Conservation (phyloP, 2,113 vertebrate genomes). For the Mellivora capensis region DNA sequence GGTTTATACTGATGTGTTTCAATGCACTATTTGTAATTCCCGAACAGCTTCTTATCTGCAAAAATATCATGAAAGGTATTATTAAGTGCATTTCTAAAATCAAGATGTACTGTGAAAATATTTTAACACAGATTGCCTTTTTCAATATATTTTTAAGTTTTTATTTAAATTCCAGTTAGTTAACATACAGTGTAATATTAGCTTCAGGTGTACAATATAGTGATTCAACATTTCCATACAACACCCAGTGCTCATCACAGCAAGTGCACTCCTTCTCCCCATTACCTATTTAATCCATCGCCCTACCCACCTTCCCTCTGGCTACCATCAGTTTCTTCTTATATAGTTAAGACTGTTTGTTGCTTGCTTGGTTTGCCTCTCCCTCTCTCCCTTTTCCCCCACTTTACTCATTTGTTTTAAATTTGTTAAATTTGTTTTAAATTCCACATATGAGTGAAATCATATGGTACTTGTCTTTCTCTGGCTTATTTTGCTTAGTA, state of each 20-base stretch:
- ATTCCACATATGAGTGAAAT: not conserved
- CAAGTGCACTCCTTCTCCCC: not conserved
- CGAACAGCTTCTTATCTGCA: not conserved
- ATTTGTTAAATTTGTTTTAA: not conserved
- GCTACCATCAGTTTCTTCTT: not conserved
- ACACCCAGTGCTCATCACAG: not conserved
- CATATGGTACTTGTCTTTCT: not conserved
- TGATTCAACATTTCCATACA: not conserved
- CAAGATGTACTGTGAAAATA: not conserved
- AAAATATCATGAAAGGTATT: not conserved
- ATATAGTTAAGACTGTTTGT: not conserved
- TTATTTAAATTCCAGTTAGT: not conserved
- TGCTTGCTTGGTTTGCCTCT: not conserved
- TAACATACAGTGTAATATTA: not conserved
- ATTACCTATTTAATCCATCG: not conserved
- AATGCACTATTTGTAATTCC: not conserved
- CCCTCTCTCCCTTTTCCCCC: not conserved
- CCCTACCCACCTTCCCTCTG: not conserved
- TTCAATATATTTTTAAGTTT: not conserved
- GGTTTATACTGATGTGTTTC: not conserved
- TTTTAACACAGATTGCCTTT: not conserved
- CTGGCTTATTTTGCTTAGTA: not conserved
- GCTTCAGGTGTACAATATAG: not conserved
- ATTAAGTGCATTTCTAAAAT: not conserved
- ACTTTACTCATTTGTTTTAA: not conserved